Evolutionary conservation across 2,113 vertebrate genomes (phyloP), one percentile per base, ranked within the genome.

Genomic region (Protobothrops flavoviridis): DNA sequence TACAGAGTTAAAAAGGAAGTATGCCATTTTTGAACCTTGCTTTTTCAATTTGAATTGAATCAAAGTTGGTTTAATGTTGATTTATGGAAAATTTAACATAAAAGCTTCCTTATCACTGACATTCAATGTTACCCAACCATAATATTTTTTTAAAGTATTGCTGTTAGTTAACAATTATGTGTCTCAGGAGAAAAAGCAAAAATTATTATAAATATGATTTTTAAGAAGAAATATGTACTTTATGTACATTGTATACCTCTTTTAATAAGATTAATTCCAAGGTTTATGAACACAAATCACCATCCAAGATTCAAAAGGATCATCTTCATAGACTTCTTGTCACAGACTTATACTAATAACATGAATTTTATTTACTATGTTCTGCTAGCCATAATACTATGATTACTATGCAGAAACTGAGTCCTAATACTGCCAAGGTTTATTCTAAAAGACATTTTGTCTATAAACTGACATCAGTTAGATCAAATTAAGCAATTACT

Each of bases 141-240:
- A 91, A 20, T 88, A 8, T 4, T 91, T 39, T 61, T 26, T 74
- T 15, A 12, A n/a, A 92, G 52, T 55, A 55, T 24, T 93, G 26
- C n/a, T 4, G 20, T 3, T 0, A 0, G 26, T 94, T 56, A 91
- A 85, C 3, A 56, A 93, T 95, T 85, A 74, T 13, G 1, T 92
- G 89, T 85, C 91, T 43, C 2, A 45, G 86, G 11, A 90, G 26
- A 59, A 96, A 96, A 94, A 0, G 91, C 29, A 92, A 64, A 59
- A 89, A 45, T n/a, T 90, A 29, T 52, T 95, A 9, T 52, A 94
- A 88, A 0, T 93, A 21, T 89, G 1, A 4, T 87, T 93, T 94
- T 21, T 3, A 52, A 21, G 90, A 95, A 90, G 8, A 86, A 90
- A 29, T 39, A 57, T 20, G 56, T 4, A n/a, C 10, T 55, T 0